A percentile compares a stretch with the other conserved stretches of the same genome.
Conservation (phyloP, 2,888 invertebrate genomes). For the Venusia cambrica region DNA sequence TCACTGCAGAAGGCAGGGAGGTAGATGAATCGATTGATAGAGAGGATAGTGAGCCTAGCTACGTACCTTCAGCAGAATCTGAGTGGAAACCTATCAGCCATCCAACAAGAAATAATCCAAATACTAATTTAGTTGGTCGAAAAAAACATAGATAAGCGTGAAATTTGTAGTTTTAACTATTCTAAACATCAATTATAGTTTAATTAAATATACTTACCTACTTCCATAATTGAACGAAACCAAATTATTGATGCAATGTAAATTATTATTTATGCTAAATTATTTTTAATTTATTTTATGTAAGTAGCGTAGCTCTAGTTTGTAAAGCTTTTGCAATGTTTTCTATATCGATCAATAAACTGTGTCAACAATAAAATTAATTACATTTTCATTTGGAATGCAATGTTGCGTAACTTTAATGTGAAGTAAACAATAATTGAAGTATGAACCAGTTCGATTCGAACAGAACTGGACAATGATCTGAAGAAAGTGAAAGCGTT, state of each 20-base stretch:
- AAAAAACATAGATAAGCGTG: constrained; percentile 35
- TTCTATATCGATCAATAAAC: constrained; percentile 48
- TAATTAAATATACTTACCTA: constrained; percentile 18
- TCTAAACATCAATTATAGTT: constrained; percentile 6
- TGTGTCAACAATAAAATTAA: too few species aligned
- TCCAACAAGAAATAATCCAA: constrained; percentile 43
- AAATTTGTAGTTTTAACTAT: too few species aligned
- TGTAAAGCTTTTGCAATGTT: constrained; percentile 16
- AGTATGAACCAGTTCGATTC: constrained; percentile 23
- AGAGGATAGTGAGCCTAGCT: constrained; percentile 56
- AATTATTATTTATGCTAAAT: constrained; percentile 30
- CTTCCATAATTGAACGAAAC: constrained; percentile 46
- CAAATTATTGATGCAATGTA: constrained; percentile 65
- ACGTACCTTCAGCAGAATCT: constrained; percentile 52
- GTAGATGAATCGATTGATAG: constrained; percentile 60
- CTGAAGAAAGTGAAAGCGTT: constrained; percentile 64
- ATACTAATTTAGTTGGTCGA: constrained; percentile 27
- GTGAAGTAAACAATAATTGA: constrained; percentile 18
- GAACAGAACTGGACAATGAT: constrained; percentile 24
- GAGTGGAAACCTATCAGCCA: constrained; percentile 77
- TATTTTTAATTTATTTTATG: constrained; percentile 29
- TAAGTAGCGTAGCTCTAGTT: constrained; percentile 16
- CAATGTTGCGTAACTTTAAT: neutral
- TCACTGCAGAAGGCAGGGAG: constrained; percentile 72
- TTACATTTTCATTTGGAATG: constrained; percentile 5